Base-by-base conservation (phyloP, 2,797 vertebrate genomes). In the Melanotaenia trifasciata region DNA sequence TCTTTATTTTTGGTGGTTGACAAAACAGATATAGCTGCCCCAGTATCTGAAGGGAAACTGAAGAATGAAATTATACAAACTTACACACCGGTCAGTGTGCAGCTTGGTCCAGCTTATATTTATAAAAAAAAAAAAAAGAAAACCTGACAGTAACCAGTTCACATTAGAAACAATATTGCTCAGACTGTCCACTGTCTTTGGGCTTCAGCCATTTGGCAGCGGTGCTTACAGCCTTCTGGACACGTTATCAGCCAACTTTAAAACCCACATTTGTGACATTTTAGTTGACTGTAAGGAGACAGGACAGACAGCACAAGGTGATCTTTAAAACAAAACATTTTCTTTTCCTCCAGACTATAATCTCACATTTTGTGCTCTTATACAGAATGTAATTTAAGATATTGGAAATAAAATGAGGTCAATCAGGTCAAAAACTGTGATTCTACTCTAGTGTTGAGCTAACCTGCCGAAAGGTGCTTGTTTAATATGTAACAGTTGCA, bases 1-100 rank as follows among this genome's bases (percentile, higher is more conserved):
- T 80, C 88, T 94, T 94, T 94, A 94, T 93, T 93, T 84, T 71
- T 88, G 87, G 87, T 84, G 78, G 20, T 87, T 38, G 72, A 81
- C 35, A 80, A 82, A 78, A 75, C 36, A 67, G 51, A 70, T 60
- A 80, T 87, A 94, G 93, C 92, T 94, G 92, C 91, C 93, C 88
- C 81, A 60, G 72, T 81, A 81, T 72, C 58, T 76, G 66, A 67
- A 90, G 74, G 51, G 80, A 76, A 61, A 57, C 28, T 53, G 40
- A 30, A 30, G 45, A 63, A 62, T 71, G 63, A 78, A 24, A 22
- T 36, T 43, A 64, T 32, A 24, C 61, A 50, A 62, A 60, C 20
- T 18, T 67, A 54, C 53, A 57, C 54, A 32, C 18, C 70, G 50
- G 69, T 84, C 63, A 32, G 58, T 28, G 35, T 72, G 76, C 53